Evolutionary conservation across 2,113 vertebrate genomes (phyloP), one percentile per base, ranked within the genome.

Genomic region (Oceanodroma tethys): DNA sequence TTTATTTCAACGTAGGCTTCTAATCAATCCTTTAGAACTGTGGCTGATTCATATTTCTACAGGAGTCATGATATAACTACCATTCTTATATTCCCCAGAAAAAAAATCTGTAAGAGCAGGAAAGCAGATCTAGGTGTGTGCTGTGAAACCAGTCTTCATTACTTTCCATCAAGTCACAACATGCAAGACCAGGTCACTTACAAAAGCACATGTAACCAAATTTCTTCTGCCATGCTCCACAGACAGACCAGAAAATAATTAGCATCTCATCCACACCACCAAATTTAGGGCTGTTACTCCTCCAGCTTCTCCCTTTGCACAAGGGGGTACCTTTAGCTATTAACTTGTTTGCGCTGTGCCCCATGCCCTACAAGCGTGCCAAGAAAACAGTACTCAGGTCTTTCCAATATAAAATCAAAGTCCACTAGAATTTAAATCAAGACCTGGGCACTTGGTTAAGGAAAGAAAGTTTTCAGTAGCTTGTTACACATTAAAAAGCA

Each of bases 21-120:
- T 45, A 72, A 30, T 3, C 9, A 80, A 63, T 38, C 58, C 27
- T 71, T 85, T 16, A 67, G 5, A 74, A 74, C 7, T 19, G 40
- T 2, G 30, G 4, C 13, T 2, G 9, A 40, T 20, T 13, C 0
- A 0, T 29, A 21, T 36, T 74, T 66, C 36, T 56, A 52, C 14
- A 81, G 4, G 30, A 90, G 14, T 58, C 22, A 48, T 0, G 4
- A n/a, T 25, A 53, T 17, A 90, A n/a, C 30, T 32, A 58, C 32
- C 22, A 47, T 29, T 36, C 34, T 16, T 53, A n/a, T 9, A 60
- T 19, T 67, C 7, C 36, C 6, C 13, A 15, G 8, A 7, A 6
- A 7, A 53, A 30, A 34, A 29, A 29, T 3, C 52, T 42, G 16
- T 9, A 16, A 6, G 19, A 88, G 52, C 14, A 59, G 20, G 34